Evolutionary conservation across 2,888 invertebrate genomes (phyloP), one percentile per base, ranked within the genome.

Genomic region (Alitta virens): DNA sequence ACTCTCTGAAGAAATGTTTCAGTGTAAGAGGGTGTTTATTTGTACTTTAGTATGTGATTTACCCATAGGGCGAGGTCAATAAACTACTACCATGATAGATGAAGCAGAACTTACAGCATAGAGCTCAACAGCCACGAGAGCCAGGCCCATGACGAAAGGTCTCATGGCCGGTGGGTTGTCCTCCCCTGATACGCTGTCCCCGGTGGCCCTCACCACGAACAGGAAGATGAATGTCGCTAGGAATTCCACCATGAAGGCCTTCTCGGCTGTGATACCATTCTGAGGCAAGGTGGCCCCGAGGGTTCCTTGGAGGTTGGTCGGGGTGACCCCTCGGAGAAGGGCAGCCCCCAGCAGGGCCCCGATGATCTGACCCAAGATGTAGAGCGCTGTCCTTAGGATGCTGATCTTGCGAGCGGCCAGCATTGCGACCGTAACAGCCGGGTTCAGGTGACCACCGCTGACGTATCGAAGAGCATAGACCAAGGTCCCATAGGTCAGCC

Each of bases 381-480:
- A 94, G 24, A 92, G 84, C 1, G 91, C 54, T 0, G 88, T 90
- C 69, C 91, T 88, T 40, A 88, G n/a, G 0, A 91, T 83, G 63
- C 93, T 91, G 73, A 95, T 90, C 76, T 88, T 88, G 68, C 93
- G 86, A 53, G 93, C 89, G 71, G 93, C 87, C 72, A 91, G 89
- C 84, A 92, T 87, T 58, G 93, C 92, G 66, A 91, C 55, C 3
- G 94, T 94, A 49, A 96, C 93, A 0, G 95, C 94, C 1, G 95
- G 95, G 85, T 96, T 96, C 64, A 95, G 85, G 82, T 94, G 94
- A 14, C 91, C 92, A 1, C 94, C 94, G 63, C 92, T 93, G 60
- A 93, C 87, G 83, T 93, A 92, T 2, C 92, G 92, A 71, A 93
- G 86, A 57, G 89, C 86, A 91, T 91, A 85, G 57, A 77, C 94